phyloP scores from a whole-genome alignment of 2,797 vertebrate genomes.

The Limnodromus scolopaceus region DNA sequence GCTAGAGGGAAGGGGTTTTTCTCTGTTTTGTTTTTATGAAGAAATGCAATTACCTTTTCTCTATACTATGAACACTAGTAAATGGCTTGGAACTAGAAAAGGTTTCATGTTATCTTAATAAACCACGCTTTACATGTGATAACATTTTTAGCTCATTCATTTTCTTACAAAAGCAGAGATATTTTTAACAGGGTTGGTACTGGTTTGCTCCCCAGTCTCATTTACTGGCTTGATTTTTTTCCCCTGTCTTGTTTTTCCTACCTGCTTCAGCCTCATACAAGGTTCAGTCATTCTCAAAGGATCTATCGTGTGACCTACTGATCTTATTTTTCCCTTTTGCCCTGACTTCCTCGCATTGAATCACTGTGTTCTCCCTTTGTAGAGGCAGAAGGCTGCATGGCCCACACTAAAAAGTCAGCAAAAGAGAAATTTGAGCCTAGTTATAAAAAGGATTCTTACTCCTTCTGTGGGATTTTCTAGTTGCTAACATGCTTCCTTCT shows the following conservation, averaged over 20 bases:
- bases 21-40: neutral
- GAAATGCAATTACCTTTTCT: neutral
- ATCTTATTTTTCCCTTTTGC: neutral
- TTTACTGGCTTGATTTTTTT: neutral
- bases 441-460: neutral
- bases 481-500: neutral
- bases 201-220: neutral
- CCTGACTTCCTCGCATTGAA: neutral
- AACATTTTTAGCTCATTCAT: neutral
- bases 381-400: neutral
- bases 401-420: neutral
- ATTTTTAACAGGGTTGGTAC: neutral
- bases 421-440: neutral
- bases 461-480: neutral
- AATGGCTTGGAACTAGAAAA: neutral
- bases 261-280: neutral
- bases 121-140: neutral
- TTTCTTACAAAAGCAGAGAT: neutral
- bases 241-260: neutral
- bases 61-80: neutral
- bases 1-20: fast-evolving
- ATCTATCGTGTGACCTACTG: neutral
- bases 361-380: neutral
- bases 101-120: neutral
- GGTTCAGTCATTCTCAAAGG: neutral